These are phyloP conservation scores for Solenodon paradoxus DNA, from an alignment of 2,113 vertebrate species.

Conservation along the genomic window DNA sequence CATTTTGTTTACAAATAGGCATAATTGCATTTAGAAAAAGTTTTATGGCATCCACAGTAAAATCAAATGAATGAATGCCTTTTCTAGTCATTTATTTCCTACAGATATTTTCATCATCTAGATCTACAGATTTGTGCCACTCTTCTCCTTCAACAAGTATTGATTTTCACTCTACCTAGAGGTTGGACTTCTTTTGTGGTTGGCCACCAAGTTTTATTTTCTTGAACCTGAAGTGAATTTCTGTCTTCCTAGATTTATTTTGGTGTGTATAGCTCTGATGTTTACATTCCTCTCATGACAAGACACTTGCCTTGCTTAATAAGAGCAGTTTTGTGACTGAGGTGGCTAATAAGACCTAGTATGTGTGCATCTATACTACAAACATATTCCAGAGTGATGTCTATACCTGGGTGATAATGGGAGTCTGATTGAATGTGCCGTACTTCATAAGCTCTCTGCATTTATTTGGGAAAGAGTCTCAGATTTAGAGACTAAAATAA, in stretches of 20 bases:
- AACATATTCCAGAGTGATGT: background rate
- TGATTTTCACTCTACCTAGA: background rate
- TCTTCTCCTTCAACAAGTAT: background rate
- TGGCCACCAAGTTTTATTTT: background rate
- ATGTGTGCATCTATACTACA: background rate
- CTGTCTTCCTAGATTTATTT: background rate
- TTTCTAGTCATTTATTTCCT: constrained; percentile 33
- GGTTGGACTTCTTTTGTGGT: background rate
- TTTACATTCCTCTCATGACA: background rate
- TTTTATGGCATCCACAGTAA: background rate
- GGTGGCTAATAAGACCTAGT: background rate
- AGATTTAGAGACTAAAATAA: background rate
- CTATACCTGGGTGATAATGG: background rate
- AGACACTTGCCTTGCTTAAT: background rate
- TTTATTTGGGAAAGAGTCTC: constrained; percentile 6
- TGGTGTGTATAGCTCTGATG: background rate
- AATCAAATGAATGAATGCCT: constrained; percentile 33
- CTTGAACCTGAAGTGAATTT: constrained; percentile 5
- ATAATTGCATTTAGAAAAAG: constrained; percentile 22
- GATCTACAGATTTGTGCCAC: background rate
- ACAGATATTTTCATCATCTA: constrained; percentile 1
- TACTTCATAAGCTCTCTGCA: background rate
- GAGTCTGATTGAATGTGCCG: background rate
- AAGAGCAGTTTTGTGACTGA: background rate
- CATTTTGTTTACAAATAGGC: constrained; percentile 33